Base-by-base conservation (phyloP, 2,113 vertebrate species). In the Condylura cristata region DNA sequence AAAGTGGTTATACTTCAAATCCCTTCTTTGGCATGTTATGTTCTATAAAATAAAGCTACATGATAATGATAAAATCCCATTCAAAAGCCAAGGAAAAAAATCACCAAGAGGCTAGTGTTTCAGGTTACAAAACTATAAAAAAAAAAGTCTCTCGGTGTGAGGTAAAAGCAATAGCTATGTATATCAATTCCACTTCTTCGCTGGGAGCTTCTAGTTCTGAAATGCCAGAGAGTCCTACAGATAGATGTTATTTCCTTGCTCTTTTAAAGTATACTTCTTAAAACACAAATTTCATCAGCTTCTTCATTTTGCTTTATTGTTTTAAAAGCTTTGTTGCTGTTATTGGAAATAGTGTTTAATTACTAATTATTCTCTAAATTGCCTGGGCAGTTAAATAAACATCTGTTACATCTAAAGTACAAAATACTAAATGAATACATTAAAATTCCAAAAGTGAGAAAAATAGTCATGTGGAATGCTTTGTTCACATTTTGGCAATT, bases 301-400 rank as follows among this genome's bases (percentile, higher is more conserved):
- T 74, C 6, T 30, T 87, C 12, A 61, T 84, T 94, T 82, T 75
- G 56, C 56, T 86, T 90, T 88, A 85, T 11, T 75, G 8, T 20
- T 88, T 80, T 93, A n/a, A 22, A 93, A 93, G 65, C 20, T 61
- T 88, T 95, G 83, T 66, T 74, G 72, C 24, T 66, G 18, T 74
- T 44, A 79, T 39, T 72, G 48, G 32, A 79, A 96, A 51, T 37
- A 83, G 10, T 72, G 13, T 41, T 95, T 86, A 90, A 58, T 34
- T 53, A 46, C 44, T 81, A 96, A 68, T 81, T 89, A 87, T 78
- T 93, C 41, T 84, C 22, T 65, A 90, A 94, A 60, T 72, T 87
- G 26, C 32, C 39, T 17, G 34, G 44, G 44, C 53, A 71, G 63
- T 87, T 83, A 82, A 90, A 78, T 34, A 46, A 10, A 93, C 39